These are phyloP conservation scores for Philopotamus ludificatus DNA, from an alignment of 1,140 invertebrate genomes.

Conservation along the genomic window DNA sequence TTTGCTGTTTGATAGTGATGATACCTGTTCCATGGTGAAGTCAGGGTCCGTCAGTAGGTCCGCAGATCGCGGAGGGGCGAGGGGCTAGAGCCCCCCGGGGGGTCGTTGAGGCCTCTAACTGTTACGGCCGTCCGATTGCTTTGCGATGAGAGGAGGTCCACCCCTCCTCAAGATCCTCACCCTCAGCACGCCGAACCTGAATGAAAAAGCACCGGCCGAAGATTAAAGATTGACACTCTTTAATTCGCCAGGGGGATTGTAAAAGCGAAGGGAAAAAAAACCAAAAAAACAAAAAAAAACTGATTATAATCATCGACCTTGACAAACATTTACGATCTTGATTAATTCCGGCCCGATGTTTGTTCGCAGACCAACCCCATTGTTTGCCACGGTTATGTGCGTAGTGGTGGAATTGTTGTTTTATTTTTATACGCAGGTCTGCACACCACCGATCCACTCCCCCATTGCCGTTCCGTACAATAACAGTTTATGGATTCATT, in stretches of 20 bases:
- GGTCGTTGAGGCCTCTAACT: slow-evolving; percentile 53
- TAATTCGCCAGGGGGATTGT: slow-evolving; percentile 19
- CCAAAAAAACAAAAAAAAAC: not conserved
- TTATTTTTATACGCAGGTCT: slow-evolving; percentile 30
- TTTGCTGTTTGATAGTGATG: slow-evolving; percentile 6
- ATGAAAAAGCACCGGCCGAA: slow-evolving; percentile 22
- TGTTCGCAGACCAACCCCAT: too few relatives aligned
- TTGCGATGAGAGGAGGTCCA: slow-evolving; percentile 55
- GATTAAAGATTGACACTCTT: slow-evolving; percentile 27
- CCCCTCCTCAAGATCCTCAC: slow-evolving; percentile 11
- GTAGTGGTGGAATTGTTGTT: slow-evolving; percentile 27
- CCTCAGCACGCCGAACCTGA: not conserved
- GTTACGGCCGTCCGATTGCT: slow-evolving; percentile 57
- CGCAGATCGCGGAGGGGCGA: slow-evolving; percentile 37
- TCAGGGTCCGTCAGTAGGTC: not conserved
- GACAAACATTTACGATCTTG: too few relatives aligned
- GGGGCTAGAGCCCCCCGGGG: slow-evolving; percentile 48
- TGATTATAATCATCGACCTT: too few relatives aligned
- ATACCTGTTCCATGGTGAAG: slow-evolving; percentile 25
- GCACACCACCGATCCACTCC: slow-evolving; percentile 6
- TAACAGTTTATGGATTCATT: slow-evolving; percentile 43
- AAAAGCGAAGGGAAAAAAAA: slow-evolving; percentile 3
- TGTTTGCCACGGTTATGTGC: slow-evolving; percentile 2
- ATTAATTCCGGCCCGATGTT: too few relatives aligned
- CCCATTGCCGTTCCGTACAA: slow-evolving; percentile 28